Conservation (phyloP, 2,888 invertebrate species). For the Galerucella pusilla region DNA sequence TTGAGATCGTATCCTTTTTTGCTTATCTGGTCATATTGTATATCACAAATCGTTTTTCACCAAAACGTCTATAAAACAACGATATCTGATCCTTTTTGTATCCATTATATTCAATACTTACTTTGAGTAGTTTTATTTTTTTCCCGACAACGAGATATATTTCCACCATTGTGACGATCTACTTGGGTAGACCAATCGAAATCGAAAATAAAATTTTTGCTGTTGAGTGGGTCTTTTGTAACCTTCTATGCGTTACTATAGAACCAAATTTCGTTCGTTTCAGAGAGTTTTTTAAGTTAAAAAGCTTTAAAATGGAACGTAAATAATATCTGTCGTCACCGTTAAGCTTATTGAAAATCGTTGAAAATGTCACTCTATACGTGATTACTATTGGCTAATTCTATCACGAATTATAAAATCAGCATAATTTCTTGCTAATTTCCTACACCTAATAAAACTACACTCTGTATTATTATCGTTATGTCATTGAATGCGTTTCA, state of each 20-base stretch:
- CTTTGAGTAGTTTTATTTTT: not conserved
- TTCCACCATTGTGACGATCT: not conserved
- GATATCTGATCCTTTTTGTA: not conserved
- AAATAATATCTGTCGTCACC: not conserved
- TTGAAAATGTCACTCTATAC: no score
- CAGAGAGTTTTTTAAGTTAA: not conserved
- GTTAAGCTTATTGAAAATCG: not conserved
- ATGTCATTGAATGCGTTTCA: conserved; percentile 17
- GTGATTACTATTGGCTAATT: no score
- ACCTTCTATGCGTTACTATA: not conserved
- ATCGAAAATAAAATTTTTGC: no score
- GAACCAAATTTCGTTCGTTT: not conserved
- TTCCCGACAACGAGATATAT: not conserved
- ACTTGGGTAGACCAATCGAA: no score
- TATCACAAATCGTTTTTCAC: conserved; percentile 4
- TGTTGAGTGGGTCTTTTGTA: no score
- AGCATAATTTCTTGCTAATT: not conserved
- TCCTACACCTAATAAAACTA: not conserved
- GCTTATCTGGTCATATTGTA: not conserved
- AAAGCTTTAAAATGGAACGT: not conserved
- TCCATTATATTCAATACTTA: not conserved
- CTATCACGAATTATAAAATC: not conserved
- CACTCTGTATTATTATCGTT: conserved; percentile 1
- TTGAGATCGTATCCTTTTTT: conserved; percentile 8
- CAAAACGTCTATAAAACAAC: not conserved